These are phyloP conservation scores for Meteorus sp. DNA, from an alignment of 1,140 invertebrate genomes.

Conservation along the genomic window DNA sequence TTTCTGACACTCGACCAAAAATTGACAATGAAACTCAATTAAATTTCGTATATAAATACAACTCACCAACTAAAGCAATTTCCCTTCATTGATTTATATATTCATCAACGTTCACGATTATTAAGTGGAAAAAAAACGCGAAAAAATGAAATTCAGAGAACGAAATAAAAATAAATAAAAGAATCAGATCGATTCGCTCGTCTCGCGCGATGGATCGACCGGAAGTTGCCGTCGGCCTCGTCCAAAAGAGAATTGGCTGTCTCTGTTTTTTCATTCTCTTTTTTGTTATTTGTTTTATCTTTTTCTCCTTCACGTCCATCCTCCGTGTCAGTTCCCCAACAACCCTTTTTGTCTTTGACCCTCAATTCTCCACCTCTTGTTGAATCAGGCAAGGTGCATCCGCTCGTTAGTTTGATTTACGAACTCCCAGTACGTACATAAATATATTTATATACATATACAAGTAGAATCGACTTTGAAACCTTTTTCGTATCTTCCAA, in stretches of 20 bases:
- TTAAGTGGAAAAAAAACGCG: no score
- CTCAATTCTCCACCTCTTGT: no score
- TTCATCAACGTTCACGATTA: no score
- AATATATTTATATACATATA: no score
- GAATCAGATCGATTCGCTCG: background rate
- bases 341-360: background rate
- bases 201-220: background rate
- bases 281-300: slow-evolving; percentile 4
- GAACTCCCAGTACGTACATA: slow-evolving; percentile 2
- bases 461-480: slow-evolving; percentile 13
- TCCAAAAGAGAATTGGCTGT: background rate
- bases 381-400: slow-evolving; percentile 20
- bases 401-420: slow-evolving; percentile 21
- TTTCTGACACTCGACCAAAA: no score
- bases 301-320: background rate
- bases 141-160: no score
- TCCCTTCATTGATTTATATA: no score
- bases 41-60: no score
- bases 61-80: no score
- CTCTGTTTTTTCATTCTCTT: background rate
- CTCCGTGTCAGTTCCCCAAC: background rate
- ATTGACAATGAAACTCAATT: no score
- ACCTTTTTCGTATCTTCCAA: no score
- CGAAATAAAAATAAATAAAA: no score
- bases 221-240: slow-evolving; percentile 5